Conservation (phyloP, 1,140 invertebrate species). For the Delia radicum region DNA sequence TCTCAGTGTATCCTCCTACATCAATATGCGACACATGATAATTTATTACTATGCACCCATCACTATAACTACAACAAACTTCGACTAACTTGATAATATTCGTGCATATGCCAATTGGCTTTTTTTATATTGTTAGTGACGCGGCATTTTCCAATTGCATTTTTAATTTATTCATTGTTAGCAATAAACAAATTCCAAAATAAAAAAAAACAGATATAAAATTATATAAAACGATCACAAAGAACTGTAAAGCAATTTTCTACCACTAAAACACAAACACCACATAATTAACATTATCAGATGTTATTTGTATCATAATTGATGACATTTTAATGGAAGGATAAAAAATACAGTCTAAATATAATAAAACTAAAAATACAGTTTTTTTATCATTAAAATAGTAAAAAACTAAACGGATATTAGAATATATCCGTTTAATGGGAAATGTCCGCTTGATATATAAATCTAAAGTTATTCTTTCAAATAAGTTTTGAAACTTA, state of each 20-base stretch:
- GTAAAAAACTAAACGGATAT: too few species aligned
- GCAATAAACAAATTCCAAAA: not conserved
- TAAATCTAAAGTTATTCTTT: not conserved
- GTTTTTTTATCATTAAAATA: too few species aligned
- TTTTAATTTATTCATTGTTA: constrained; percentile 22
- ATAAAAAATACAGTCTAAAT: not conserved
- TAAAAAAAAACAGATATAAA: not conserved
- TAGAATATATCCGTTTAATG: too few species aligned
- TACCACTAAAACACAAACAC: not conserved
- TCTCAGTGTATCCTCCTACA: not conserved
- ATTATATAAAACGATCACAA: not conserved
- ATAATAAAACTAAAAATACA: not conserved
- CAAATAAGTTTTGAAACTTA: constrained; percentile 5
- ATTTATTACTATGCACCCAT: not conserved
- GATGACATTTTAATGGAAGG: constrained; percentile 15
- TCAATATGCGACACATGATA: not conserved
- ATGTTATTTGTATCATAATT: constrained; percentile 3
- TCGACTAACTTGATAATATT: not conserved
- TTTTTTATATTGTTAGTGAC: not conserved
- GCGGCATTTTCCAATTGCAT: constrained; percentile 1
- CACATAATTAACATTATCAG: not conserved
- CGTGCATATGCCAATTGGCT: constrained; percentile 2
- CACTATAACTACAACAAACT: not conserved
- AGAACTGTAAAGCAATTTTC: constrained; percentile 12
- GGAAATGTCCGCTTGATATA: not conserved